Conservation (phyloP, 2,113 vertebrate species). For the Micromys minutus region DNA sequence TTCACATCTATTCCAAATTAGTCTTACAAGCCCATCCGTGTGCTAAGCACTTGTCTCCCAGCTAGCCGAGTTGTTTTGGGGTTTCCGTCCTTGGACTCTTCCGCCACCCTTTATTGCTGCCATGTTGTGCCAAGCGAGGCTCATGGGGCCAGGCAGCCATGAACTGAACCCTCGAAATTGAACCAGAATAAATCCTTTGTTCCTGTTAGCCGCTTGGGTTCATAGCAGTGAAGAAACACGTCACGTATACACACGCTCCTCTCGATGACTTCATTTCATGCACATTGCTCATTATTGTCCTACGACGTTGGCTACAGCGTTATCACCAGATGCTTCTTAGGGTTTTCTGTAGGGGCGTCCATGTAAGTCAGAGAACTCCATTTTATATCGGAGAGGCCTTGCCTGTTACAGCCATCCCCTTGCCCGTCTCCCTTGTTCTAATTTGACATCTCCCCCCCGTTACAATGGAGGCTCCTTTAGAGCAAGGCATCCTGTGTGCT, state of each 20-base stretch:
- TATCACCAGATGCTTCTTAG: conserved; percentile 21
- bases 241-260: not conserved
- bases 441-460: not conserved
- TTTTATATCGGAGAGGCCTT: not conserved
- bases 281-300: not conserved
- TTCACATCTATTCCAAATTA: not conserved
- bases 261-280: not conserved
- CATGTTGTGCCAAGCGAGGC: not conserved
- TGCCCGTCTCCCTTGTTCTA: not conserved
- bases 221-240: not conserved
- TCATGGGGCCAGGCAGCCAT: not conserved
- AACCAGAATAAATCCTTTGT: not conserved
- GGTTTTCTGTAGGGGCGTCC: not conserved
- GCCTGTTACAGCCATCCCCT: not conserved
- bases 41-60: not conserved
- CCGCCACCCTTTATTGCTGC: not conserved
- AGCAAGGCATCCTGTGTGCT: not conserved
- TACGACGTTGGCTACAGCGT: not conserved
- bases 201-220: not conserved
- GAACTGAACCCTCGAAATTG: not conserved
- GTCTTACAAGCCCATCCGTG: not conserved
- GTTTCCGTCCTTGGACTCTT: not conserved
- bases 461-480: not conserved
- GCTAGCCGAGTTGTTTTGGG: not conserved
- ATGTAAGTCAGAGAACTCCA: not conserved